Evolutionary conservation across 2,797 vertebrate genomes (phyloP).

Genomic region (Rhynchotus rufescens): DNA sequence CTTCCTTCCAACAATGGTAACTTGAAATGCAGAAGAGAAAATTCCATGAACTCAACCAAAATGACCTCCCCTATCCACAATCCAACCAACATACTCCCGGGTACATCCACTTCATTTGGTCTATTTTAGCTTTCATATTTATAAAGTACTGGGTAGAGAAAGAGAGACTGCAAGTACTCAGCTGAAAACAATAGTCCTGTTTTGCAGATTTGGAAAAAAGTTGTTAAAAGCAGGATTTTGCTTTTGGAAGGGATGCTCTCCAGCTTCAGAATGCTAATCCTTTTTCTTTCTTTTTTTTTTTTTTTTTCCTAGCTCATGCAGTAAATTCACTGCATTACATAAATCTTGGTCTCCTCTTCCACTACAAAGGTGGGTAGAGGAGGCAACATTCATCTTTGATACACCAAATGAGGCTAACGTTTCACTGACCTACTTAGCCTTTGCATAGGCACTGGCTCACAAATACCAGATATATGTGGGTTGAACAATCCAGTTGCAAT

Average conservation of each 20-base stretch:
- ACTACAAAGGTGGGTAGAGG: neutral
- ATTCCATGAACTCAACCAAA: too few relatives aligned
- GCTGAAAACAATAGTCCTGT: neutral
- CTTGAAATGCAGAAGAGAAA: neutral
- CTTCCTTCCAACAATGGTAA: neutral
- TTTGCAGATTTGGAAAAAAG: neutral
- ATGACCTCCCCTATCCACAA: too few relatives aligned
- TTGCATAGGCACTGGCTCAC: neutral
- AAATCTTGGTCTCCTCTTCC: neutral
- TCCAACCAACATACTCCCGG: neutral
- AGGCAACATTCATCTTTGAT: neutral
- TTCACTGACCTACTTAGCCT: neutral
- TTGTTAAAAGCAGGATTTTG: neutral
- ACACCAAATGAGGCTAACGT: neutral
- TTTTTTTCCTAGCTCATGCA: neutral
- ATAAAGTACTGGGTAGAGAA: neutral
- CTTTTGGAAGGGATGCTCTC: neutral
- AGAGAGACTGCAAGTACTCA: neutral
- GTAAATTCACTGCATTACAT: neutral
- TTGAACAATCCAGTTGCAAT: neutral
- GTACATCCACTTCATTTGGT: neutral
- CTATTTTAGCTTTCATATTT: neutral
- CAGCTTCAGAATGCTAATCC: neutral
- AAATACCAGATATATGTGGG: neutral
- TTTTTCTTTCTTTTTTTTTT: neutral